phyloP scores from a whole-genome alignment of 2,797 vertebrate genomes.

The Sciurus vulgaris region DNA sequence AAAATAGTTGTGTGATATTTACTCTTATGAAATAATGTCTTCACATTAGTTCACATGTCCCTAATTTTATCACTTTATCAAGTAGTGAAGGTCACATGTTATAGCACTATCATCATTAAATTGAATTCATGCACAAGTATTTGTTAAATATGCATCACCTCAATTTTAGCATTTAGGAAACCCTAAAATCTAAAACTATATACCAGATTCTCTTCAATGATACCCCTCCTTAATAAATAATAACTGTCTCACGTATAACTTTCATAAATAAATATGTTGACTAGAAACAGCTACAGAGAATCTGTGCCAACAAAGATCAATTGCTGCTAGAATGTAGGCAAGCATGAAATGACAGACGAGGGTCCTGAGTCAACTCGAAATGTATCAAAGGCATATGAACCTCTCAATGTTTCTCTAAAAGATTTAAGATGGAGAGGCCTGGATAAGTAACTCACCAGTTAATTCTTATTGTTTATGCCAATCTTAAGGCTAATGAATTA shows the following conservation, averaged over 20 bases:
- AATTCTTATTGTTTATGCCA: background rate
- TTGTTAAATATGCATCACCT: background rate
- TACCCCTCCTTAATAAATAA: background rate
- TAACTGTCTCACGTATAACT: background rate
- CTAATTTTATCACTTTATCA: background rate
- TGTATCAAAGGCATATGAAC: background rate
- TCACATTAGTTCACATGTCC: background rate
- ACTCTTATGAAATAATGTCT: background rate
- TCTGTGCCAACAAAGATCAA: background rate
- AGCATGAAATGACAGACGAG: constrained; percentile 8
- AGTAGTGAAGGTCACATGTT: background rate
- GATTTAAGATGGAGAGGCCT: constrained; percentile 12
- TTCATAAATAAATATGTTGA: background rate
- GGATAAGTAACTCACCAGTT: constrained; percentile 45
- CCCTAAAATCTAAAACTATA: background rate
- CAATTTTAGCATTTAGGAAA: background rate
- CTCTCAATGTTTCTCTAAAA: constrained; percentile 26
- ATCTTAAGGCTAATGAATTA: background rate
- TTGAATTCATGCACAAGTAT: background rate
- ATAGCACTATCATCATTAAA: background rate
- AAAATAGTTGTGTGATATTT: background rate
- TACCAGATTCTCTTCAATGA: background rate
- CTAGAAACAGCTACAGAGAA: background rate
- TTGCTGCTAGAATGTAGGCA: background rate
- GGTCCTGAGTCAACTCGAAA: background rate